Evolutionary conservation across 2,888 invertebrate species (phyloP).

Genomic region (Endomychus coccineus): DNA sequence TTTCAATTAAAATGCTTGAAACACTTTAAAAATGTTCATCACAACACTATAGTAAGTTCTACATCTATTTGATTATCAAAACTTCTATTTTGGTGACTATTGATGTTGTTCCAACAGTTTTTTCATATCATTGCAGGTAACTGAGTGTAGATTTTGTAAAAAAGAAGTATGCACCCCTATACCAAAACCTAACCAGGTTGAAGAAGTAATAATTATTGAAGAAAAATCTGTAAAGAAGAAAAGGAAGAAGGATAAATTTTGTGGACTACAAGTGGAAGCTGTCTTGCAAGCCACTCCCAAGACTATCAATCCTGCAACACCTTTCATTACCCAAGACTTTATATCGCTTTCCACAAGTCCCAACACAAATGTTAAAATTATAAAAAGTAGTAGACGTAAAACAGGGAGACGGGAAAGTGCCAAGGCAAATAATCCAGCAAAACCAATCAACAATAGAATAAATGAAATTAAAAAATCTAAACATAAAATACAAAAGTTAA

Average conservation of each 20-base stretch:
- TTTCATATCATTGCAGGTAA: slow-evolving; percentile 24
- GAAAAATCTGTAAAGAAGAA: slow-evolving; percentile 33
- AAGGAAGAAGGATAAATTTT: slow-evolving; percentile 40
- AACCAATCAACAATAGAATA: too few species aligned
- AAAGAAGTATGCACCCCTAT: slow-evolving; percentile 19
- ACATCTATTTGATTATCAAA: slow-evolving; percentile 18
- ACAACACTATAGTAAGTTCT: slow-evolving; percentile 13
- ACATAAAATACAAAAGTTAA: slow-evolving; percentile 16
- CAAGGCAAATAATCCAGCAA: too few species aligned
- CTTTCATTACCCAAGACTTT: neutral
- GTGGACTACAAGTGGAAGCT: slow-evolving; percentile 38
- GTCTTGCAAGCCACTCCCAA: too few species aligned
- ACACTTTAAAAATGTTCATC: neutral
- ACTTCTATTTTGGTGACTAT: slow-evolving; percentile 17
- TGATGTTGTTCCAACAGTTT: neutral
- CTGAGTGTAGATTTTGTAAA: slow-evolving; percentile 30
- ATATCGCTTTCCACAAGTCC: neutral
- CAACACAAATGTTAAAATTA: neutral
- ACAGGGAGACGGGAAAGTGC: too few species aligned
- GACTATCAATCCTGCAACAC: slow-evolving; percentile 5
- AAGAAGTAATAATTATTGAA: slow-evolving; percentile 14
- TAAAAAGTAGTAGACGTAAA: neutral
- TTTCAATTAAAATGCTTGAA: slow-evolving; percentile 10
- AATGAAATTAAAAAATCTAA: slow-evolving; percentile 14
- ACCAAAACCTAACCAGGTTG: slow-evolving; percentile 5